Evolutionary conservation across 2,888 invertebrate species (phyloP).

Genomic region (Anodontia alba): DNA sequence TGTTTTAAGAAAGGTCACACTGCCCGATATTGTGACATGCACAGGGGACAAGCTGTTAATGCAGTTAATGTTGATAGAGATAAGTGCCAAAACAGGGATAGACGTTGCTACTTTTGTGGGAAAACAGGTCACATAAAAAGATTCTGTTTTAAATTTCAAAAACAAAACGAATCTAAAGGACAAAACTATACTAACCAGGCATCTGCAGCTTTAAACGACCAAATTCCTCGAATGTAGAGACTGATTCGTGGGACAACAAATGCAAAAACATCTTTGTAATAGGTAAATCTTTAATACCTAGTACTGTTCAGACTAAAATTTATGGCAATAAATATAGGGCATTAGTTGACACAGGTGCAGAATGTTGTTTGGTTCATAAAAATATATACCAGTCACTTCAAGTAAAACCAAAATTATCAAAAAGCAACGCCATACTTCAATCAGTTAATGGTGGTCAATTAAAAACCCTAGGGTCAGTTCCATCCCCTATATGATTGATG

Average conservation of each 20-base stretch:
- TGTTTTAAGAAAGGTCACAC: neutral
- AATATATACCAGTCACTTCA: neutral
- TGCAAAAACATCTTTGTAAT: neutral
- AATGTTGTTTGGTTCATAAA: neutral
- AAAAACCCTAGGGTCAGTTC: neutral
- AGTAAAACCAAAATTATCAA: neutral
- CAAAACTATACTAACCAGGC: neutral
- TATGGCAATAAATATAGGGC: neutral
- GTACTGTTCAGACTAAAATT: neutral
- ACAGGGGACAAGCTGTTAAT: neutral
- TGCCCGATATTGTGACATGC: neutral
- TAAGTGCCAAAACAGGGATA: neutral
- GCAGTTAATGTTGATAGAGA: neutral
- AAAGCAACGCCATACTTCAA: neutral
- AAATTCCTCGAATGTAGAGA: constrained; percentile 8
- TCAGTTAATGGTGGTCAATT: constrained; percentile 3
- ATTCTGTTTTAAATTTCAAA: neutral
- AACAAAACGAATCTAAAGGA: neutral
- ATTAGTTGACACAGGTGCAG: neutral
- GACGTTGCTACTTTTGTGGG: neutral
- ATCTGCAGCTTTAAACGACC: neutral
- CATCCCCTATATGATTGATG: neutral
- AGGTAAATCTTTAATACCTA: neutral
- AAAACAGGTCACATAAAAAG: neutral
- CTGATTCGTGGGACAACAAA: constrained; percentile 2